These are phyloP conservation scores for Propithecus perrieri DNA, from an alignment of 2,797 vertebrate species.

Conservation along the genomic window DNA sequence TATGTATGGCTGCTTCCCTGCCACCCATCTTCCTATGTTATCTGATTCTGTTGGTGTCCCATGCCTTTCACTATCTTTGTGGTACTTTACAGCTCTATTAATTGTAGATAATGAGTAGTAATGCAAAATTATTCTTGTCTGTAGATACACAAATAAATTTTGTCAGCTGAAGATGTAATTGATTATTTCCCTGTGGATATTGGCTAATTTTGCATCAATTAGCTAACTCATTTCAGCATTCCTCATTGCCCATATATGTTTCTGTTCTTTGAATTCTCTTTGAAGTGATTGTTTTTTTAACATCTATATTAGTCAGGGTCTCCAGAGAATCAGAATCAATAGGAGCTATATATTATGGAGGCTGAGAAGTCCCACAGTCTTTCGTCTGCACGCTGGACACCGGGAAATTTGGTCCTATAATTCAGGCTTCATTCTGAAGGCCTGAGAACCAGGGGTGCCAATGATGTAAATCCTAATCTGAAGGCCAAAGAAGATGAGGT, in stretches of 20 bases:
- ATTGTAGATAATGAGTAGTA: not conserved
- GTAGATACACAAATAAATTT: not conserved
- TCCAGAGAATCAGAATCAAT: not conserved
- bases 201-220: not conserved
- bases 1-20: not conserved
- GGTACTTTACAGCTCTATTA: not conserved
- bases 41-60: not conserved
- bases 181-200: not conserved
- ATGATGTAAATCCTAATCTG: not conserved
- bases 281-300: not conserved
- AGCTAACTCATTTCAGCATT: not conserved
- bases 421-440: not conserved
- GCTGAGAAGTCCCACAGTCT: not conserved
- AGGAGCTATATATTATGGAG: not conserved
- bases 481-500: not conserved
- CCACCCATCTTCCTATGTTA: not conserved
- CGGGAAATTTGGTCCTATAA: not conserved
- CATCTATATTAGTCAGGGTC: not conserved
- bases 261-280: not conserved
- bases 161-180: slow-evolving; percentile 12
- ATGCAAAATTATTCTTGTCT: not conserved
- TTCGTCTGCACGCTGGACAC: too few species aligned
- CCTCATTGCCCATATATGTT: not conserved
- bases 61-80: not conserved
- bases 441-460: not conserved